Conservation (phyloP, 2,888 invertebrate genomes). For the Phalera bucephala region DNA sequence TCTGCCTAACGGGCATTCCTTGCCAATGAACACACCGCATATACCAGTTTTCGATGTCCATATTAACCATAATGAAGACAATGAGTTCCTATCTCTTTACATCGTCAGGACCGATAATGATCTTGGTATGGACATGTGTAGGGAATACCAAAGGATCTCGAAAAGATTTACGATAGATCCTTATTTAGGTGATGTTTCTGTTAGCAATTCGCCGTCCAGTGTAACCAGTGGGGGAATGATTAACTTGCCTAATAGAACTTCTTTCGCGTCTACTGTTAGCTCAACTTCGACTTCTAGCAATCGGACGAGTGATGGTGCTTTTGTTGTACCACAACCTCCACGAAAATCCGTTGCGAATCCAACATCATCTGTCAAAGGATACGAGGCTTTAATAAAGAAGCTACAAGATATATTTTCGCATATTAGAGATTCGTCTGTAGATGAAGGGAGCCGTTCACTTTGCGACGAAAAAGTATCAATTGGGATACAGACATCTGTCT, state of each 20-base stretch:
- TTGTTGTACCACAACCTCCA: slow-evolving; percentile 76
- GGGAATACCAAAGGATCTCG: slow-evolving; percentile 75
- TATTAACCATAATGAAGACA: slow-evolving; percentile 69
- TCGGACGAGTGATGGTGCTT: slow-evolving; percentile 74
- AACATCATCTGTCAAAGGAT: slow-evolving; percentile 68
- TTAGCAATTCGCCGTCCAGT: slow-evolving; percentile 72
- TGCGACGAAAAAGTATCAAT: slow-evolving; percentile 69
- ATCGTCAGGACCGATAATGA: slow-evolving; percentile 74
- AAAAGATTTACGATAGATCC: slow-evolving; percentile 74
- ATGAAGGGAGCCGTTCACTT: slow-evolving; percentile 54
- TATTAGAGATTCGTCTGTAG: slow-evolving; percentile 54
- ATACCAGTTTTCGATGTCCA: slow-evolving; percentile 73
- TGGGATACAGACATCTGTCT: slow-evolving; percentile 63
- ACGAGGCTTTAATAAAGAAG: slow-evolving; percentile 68
- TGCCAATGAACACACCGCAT: slow-evolving; percentile 65
- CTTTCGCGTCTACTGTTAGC: slow-evolving; percentile 71
- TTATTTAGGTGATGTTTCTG: slow-evolving; percentile 70
- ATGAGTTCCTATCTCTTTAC: slow-evolving; percentile 71
- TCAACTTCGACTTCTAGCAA: slow-evolving; percentile 68
- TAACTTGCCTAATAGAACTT: slow-evolving; percentile 66
- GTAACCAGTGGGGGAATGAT: slow-evolving; percentile 74
- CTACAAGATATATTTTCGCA: slow-evolving; percentile 72
- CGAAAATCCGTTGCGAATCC: slow-evolving; percentile 67
- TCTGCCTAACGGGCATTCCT: slow-evolving; percentile 70
- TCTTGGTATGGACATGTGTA: slow-evolving; percentile 72